Conservation (phyloP, 2,888 invertebrate genomes). For the Sphaerophoria taeniata region DNA sequence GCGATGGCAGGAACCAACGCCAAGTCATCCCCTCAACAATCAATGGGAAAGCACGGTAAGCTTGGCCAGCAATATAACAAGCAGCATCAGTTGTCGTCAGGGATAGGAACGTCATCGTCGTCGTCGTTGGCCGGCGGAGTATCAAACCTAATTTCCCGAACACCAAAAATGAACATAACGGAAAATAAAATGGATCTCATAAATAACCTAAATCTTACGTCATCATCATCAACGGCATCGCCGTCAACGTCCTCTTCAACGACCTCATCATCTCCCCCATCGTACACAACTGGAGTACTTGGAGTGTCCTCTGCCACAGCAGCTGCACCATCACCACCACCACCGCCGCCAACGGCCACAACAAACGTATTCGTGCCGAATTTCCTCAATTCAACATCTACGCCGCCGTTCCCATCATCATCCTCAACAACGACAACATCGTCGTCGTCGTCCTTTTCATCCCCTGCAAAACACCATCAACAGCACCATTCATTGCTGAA, state of each 20-base stretch:
- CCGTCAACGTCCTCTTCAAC: constrained; percentile 64
- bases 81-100: constrained; percentile 40
- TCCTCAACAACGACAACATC: constrained; percentile 10
- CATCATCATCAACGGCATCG: constrained; percentile 76
- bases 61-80: constrained; percentile 73
- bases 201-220: constrained; percentile 78
- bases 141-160: constrained; percentile 68
- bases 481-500: constrained; percentile 80
- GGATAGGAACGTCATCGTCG: constrained; percentile 31
- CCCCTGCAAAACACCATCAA: constrained; percentile 68
- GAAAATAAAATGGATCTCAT: constrained; percentile 82
- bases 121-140: constrained; percentile 59
- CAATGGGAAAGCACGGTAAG: constrained; percentile 75
- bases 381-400: constrained; percentile 52
- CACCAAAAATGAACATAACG: constrained; percentile 82
- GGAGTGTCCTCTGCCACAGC: constrained; percentile 31
- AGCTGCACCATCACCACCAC: constrained; percentile 56
- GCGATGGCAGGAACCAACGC: constrained; percentile 11
- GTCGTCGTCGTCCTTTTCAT: constrained; percentile 43
- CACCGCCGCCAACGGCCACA: constrained; percentile 71
- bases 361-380: constrained; percentile 62
- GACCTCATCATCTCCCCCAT: constrained; percentile 55
- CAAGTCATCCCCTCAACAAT: constrained; percentile 50
- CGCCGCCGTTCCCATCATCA: constrained; percentile 22
- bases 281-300: constrained; percentile 59